phyloP scores from a whole-genome alignment of 2,113 vertebrate species.

The Euleptes europaea region DNA sequence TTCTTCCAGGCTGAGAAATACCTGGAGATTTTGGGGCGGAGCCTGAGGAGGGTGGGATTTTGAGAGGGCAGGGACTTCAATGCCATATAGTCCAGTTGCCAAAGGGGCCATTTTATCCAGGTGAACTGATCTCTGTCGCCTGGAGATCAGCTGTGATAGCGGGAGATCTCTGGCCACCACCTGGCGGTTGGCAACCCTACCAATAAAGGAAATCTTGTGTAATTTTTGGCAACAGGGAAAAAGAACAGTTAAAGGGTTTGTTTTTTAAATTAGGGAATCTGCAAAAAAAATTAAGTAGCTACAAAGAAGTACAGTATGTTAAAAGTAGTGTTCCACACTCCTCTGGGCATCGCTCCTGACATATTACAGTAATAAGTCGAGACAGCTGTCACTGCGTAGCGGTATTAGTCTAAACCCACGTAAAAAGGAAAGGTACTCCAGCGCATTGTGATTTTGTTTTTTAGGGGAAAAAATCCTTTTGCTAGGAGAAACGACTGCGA shows the following conservation, averaged over 20 bases:
- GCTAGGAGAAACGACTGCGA: slow-evolving; percentile 57
- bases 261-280: slow-evolving; percentile 5
- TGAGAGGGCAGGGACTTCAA: no score
- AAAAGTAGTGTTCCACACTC: slow-evolving; percentile 46
- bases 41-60: no score
- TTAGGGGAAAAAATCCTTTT: slow-evolving; percentile 57
- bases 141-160: no score
- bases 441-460: slow-evolving; percentile 41
- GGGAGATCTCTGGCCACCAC: no score
- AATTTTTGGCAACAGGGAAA: background rate
- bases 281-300: slow-evolving; percentile 28
- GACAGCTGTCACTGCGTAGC: slow-evolving; percentile 69
- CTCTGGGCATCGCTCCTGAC: slow-evolving; percentile 55
- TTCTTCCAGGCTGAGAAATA: no score
- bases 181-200: no score
- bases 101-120: no score
- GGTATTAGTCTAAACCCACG: slow-evolving; percentile 66
- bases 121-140: no score
- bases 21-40: no score
- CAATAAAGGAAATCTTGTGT: background rate
- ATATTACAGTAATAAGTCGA: slow-evolving; percentile 63
- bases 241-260: background rate
- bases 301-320: slow-evolving; percentile 43
- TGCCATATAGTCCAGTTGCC: no score
- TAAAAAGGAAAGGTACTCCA: slow-evolving; percentile 66